phyloP scores from a whole-genome alignment of 1,140 invertebrate species.

The Drosophila nebulosa region DNA sequence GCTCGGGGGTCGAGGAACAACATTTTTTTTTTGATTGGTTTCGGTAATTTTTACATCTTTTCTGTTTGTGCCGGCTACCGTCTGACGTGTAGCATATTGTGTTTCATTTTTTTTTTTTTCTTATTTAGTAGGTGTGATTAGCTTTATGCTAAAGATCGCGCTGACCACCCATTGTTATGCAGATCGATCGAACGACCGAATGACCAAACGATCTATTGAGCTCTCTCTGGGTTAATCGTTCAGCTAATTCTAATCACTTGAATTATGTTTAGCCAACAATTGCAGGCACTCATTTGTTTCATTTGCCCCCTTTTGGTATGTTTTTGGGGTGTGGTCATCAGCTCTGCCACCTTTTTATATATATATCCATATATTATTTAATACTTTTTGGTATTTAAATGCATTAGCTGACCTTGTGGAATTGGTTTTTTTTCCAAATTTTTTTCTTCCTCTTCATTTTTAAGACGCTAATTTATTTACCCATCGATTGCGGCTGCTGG shows the following conservation, averaged over 20 bases:
- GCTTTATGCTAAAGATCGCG: slow-evolving; percentile 69
- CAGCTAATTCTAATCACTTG: too few relatives aligned
- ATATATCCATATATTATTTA: slow-evolving; percentile 32
- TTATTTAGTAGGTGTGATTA: slow-evolving; percentile 79
- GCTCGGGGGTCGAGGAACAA: slow-evolving; percentile 56
- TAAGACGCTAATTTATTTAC: slow-evolving; percentile 76
- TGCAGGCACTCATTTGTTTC: neutral
- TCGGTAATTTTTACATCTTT: neutral
- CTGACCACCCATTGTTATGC: slow-evolving; percentile 55
- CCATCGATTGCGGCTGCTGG: slow-evolving; percentile 21
- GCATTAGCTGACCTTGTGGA: slow-evolving; percentile 43
- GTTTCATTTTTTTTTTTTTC: slow-evolving; percentile 20
- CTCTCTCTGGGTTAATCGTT: slow-evolving; percentile 21
- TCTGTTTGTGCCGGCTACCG: slow-evolving; percentile 18
- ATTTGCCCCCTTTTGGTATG: neutral
- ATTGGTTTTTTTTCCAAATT: neutral
- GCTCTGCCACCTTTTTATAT: slow-evolving; percentile 1
- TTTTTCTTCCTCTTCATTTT: slow-evolving; percentile 27
- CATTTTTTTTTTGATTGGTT: slow-evolving; percentile 15
- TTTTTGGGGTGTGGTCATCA: neutral
- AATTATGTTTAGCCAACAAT: slow-evolving; percentile 27
- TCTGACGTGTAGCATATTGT: slow-evolving; percentile 23
- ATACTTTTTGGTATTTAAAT: slow-evolving; percentile 68
- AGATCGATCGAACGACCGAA: neutral
- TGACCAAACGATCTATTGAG: neutral